phyloP scores from a whole-genome alignment of 2,888 invertebrate species.

The Laothoe populi region DNA sequence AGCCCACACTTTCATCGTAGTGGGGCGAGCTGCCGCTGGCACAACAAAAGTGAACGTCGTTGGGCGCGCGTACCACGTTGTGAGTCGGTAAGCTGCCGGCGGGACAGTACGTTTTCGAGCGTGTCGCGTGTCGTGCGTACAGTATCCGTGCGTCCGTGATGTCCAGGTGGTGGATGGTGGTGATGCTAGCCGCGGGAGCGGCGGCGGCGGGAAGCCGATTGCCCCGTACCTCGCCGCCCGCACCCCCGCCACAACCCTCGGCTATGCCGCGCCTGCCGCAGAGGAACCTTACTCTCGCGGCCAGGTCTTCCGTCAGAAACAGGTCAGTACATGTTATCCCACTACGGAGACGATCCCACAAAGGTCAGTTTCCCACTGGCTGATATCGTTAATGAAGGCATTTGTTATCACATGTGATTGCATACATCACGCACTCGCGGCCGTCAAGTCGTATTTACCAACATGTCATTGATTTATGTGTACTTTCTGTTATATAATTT shows the following conservation, averaged over 20 bases:
- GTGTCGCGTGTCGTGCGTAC: constrained; percentile 65
- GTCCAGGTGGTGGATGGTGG: constrained; percentile 74
- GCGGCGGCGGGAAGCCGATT: constrained; percentile 74
- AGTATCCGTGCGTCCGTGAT: constrained; percentile 60
- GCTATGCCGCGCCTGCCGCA: constrained; percentile 79
- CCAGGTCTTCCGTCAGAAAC: constrained; percentile 75
- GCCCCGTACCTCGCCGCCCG: constrained; percentile 73
- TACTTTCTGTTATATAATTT: constrained; percentile 29
- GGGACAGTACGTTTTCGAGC: constrained; percentile 67
- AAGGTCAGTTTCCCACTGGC: neutral
- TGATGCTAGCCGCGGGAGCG: constrained; percentile 67
- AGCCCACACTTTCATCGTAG: constrained; percentile 79
- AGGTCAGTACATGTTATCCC: constrained; percentile 62
- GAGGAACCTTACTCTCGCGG: constrained; percentile 76
- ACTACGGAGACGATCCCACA: neutral
- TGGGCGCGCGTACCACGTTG: constrained; percentile 62
- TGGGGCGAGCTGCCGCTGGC: constrained; percentile 65
- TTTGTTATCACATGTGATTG: constrained; percentile 16
- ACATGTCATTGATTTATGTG: constrained; percentile 27
- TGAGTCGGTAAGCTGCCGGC: constrained; percentile 62
- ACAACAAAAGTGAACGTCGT: constrained; percentile 78
- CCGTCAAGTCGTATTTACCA: constrained; percentile 19
- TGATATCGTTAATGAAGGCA: neutral
- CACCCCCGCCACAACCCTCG: constrained; percentile 81
- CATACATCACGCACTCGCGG: constrained; percentile 3